Conservation (phyloP, 2,113 vertebrate species). For the Dascyllus trimaculatus region DNA sequence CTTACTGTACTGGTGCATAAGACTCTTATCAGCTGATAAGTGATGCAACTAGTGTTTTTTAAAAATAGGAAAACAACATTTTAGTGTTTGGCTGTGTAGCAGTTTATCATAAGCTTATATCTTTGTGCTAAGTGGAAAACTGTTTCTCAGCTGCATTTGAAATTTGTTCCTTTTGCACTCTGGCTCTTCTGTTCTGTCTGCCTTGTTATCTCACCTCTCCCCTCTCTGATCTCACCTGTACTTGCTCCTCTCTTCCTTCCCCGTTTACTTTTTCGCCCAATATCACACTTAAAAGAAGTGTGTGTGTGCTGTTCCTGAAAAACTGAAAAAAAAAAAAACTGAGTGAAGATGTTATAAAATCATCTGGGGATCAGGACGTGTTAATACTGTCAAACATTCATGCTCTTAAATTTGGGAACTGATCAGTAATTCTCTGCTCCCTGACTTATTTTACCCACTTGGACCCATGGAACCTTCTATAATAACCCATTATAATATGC, state of each 20-base stretch:
- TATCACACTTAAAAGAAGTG: background rate
- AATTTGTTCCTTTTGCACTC: constrained; percentile 18
- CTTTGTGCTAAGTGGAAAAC: too few relatives aligned
- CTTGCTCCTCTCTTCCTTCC: constrained; percentile 4
- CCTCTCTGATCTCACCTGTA: constrained; percentile 12
- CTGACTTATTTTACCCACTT: too few relatives aligned
- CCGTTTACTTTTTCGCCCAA: constrained; percentile 7
- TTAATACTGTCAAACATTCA: background rate
- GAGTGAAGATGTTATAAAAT: constrained; percentile 7
- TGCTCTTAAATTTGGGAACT: background rate
- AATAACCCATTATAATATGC: too few relatives aligned
- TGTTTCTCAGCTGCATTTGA: constrained; percentile 8
- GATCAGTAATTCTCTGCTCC: too few relatives aligned
- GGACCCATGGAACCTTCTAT: too few relatives aligned
- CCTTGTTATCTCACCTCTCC: constrained; percentile 6
- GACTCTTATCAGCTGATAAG: too few relatives aligned
- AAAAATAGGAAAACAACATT: too few relatives aligned
- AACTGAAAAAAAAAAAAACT: background rate
- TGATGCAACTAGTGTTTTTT: too few relatives aligned
- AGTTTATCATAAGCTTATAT: too few relatives aligned
- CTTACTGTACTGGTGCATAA: too few relatives aligned
- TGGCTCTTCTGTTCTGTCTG: background rate
- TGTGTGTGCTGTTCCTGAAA: background rate
- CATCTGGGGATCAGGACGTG: background rate
- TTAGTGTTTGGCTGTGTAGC: too few relatives aligned